Evolutionary conservation across 2,797 vertebrate genomes (phyloP).

Genomic region (Gallinago stenura): DNA sequence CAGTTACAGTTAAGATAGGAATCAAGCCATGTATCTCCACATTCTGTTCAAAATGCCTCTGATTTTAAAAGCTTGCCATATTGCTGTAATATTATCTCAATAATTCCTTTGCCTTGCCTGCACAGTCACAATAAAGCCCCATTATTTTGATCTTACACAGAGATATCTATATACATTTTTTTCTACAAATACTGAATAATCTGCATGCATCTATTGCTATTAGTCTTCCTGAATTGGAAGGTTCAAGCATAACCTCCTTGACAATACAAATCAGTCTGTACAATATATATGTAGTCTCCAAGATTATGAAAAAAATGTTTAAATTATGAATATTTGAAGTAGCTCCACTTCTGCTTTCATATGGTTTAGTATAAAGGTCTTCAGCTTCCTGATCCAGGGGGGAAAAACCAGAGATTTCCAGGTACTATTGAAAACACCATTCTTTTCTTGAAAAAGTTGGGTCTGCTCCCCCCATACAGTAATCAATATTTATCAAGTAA

Average conservation of each 20-base stretch:
- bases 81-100: neutral
- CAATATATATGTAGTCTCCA: neutral
- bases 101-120: neutral
- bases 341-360: neutral
- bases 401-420: neutral
- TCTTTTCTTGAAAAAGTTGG: conserved; percentile 9
- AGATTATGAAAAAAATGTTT: neutral
- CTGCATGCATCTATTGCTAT: neutral
- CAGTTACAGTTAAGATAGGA: neutral
- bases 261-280: neutral
- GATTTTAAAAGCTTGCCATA: neutral
- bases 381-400: neutral
- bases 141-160: neutral
- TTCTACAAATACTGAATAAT: neutral
- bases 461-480: neutral
- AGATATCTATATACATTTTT: neutral
- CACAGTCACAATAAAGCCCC: neutral
- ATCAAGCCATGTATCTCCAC: neutral
- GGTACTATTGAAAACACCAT: neutral
- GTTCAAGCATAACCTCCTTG: neutral
- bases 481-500: conserved; percentile 70
- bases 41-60: neutral
- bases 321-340: neutral
- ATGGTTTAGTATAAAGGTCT: neutral
- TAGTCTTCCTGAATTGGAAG: neutral